A percentile compares a stretch with the other conserved stretches of the same genome.
Evolutionary conservation across 2,888 invertebrate genomes (phyloP).

Genomic region (Agriopis aurantiaria): DNA sequence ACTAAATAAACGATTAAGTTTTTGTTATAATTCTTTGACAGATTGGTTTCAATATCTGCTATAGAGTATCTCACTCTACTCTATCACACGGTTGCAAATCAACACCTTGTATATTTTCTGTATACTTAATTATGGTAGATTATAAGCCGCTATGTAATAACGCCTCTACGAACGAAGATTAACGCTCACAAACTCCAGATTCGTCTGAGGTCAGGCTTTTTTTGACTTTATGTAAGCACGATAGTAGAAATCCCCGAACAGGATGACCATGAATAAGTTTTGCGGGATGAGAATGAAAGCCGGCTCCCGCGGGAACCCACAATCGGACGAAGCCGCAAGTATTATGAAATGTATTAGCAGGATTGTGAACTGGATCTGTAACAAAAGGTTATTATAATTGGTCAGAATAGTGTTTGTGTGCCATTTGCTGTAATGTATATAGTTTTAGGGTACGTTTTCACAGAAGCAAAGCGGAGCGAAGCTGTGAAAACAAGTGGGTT

Average conservation of each 20-base stretch:
- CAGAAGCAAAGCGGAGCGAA: no score
- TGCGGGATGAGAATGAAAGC: conserved; percentile 87
- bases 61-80: no score
- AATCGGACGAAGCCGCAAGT: conserved; percentile 74
- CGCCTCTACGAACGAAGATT: no score
- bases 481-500: no score
- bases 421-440: not conserved
- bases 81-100: no score
- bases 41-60: no score
- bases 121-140: no score
- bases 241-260: conserved; percentile 90
- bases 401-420: not conserved
- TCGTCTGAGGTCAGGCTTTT: conserved; percentile 38
- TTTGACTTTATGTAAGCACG: conserved; percentile 82
- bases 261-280: conserved; percentile 88
- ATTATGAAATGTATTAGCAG: conserved; percentile 84
- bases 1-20: no score
- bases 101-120: no score
- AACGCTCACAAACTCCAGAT: not conserved
- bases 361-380: conserved; percentile 88
- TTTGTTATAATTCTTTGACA: no score
- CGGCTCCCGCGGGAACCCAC: conserved; percentile 85
- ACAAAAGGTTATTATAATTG: conserved; percentile 11
- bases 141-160: no score
- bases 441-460: no score